These are phyloP conservation scores for Stenurella melanura DNA, from an alignment of 2,888 invertebrate species.

Conservation along the genomic window DNA sequence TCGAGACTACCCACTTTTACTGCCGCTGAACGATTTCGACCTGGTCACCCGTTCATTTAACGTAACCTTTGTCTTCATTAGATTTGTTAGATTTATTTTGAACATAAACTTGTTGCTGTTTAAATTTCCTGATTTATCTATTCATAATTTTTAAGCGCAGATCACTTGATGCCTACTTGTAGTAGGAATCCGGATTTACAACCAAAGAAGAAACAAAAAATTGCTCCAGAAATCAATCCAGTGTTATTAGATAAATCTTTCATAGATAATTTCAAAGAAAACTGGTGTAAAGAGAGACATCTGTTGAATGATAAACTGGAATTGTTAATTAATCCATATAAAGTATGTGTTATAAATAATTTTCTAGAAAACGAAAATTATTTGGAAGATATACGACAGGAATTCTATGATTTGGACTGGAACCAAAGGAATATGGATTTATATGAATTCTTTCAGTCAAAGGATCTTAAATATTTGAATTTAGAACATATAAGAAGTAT, in stretches of 20 bases:
- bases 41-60: too few relatives aligned
- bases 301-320: slow-evolving; percentile 73
- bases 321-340: slow-evolving; percentile 80
- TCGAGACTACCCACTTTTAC: too few relatives aligned
- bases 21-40: too few relatives aligned
- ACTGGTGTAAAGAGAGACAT: slow-evolving; percentile 75
- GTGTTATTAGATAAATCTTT: slow-evolving; percentile 52
- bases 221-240: slow-evolving; percentile 56
- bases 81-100: too few relatives aligned
- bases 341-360: slow-evolving; percentile 80
- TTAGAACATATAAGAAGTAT: slow-evolving; percentile 79
- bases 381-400: slow-evolving; percentile 79
- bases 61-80: too few relatives aligned
- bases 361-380: slow-evolving; percentile 77
- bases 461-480: slow-evolving; percentile 78
- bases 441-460: slow-evolving; percentile 90
- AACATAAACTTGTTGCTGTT: neutral
- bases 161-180: slow-evolving; percentile 69
- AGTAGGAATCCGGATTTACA: slow-evolving; percentile 56
- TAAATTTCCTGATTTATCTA: slow-evolving; percentile 23
- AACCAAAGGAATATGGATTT: slow-evolving; percentile 88
- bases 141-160: slow-evolving; percentile 50
- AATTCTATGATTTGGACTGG: slow-evolving; percentile 82
- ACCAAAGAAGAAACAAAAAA: slow-evolving; percentile 62
- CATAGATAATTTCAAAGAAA: slow-evolving; percentile 59